Evolutionary conservation across 2,888 invertebrate genomes (phyloP), one percentile per base, ranked within the genome.

Genomic region (Tiliacea aurago): DNA sequence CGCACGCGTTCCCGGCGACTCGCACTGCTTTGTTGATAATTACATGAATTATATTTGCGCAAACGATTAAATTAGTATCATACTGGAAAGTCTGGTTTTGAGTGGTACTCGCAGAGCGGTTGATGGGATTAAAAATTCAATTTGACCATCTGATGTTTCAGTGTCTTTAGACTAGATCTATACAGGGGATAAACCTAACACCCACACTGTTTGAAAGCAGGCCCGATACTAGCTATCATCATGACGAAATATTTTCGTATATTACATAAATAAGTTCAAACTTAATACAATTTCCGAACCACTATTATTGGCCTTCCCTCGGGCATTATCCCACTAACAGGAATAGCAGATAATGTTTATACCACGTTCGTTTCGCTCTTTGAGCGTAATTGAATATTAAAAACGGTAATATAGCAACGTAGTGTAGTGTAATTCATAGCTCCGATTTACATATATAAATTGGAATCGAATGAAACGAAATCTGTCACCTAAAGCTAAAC

Each of bases 1-100:
- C 94, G 94, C 93, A 78, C 75, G 91, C 93, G 92, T 92, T 90
- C 80, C 77, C 79, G 70, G 76, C 85, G 81, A 86, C 72, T 80
- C 77, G 74, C 76, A 74, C 70, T 61, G 82, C 73, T 79, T 82
- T 83, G 70, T 73, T 61, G 79, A 81, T 90, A 87, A 89, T 88
- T 85, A 84, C 81, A 76, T 55, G 62, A 71, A 76, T 79, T 76
- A 71, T 83, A 71, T 80, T 84, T 69, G 62, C 45, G 70, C 76
- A 66, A 75, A 67, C 58, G 56, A 68, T 78, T 67, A 58, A 62
- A 71, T 64, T 67, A 37, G 67, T 75, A 72, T 23, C 41, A 53
- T 41, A 47, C 53, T 67, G 63, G 55, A 62, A 73, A 64, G 9
- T 47, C 7, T 65, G 45, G 45, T 63, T 73, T 55, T 15, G 18